Base-by-base conservation (phyloP, 1,140 invertebrate genomes). In the Ceratina australensis region DNA sequence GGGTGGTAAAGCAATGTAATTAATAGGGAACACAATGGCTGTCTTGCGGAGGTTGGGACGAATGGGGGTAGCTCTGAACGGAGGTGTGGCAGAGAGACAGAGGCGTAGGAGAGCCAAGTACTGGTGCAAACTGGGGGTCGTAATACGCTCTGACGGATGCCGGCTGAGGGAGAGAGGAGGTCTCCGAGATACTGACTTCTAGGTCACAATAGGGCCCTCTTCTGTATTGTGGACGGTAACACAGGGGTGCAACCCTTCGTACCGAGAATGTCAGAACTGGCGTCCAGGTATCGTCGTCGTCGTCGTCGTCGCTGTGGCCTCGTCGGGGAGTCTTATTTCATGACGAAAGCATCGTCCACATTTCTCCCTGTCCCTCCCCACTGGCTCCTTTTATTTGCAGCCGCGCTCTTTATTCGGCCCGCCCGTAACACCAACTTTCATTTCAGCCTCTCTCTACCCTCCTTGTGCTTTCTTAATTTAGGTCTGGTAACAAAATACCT, bases 11-110 rank as follows among this genome's bases (percentile, higher is more conserved):
- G 79, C 84, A 87, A 88, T 87, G 87, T 89, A 89, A 89, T 89
- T 89, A 89, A 89, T 88, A 88, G 87, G 83, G 75, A 86, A 86
- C 83, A 89, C 87, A 89, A 89, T 89, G 87, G 87, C 81, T 88
- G 87, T 86, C 88, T 88, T 85, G 85, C 72, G 82, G 81, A 85
- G 87, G 66, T 76, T 63, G 77, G 81, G 74, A 82, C 72, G 83
- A 84, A 85, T 80, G 75, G 81, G 76, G 73, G 74, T 61, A 73
- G 80, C 78, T 74, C 60, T 61, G 80, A 72, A 74, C 65, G 33
- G 57, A 33, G 60, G 81, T 56, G 72, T 61, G 65, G 63, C 33
- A 42, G 72, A 78, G 72, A 78, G 72, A 75, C 59, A 73, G 56
- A 26, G 80, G 68, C 52, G 72, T 65, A 61, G 73, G 50, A 78